Percentiles rank a stretch among this genome's conserved stretches.
Evolutionary conservation across 2,113 vertebrate genomes (phyloP).

Genomic region (Psettodes erumei): DNA sequence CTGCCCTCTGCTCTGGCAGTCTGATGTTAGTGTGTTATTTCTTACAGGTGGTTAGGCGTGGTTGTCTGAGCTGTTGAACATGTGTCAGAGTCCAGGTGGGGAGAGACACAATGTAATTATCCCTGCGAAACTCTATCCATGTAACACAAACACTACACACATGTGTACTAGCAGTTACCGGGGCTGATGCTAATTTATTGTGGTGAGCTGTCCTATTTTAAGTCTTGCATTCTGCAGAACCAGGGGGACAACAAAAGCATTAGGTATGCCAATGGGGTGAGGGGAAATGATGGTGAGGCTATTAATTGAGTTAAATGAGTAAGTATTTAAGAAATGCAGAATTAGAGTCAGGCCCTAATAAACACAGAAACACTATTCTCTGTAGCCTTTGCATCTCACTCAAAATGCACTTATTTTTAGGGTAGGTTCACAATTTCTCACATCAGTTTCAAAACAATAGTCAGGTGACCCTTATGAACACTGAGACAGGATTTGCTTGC

Average conservation of each 20-base stretch:
- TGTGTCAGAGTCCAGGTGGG: conserved; percentile 77
- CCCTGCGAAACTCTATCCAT: conserved; percentile 66
- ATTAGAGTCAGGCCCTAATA: conserved; percentile 13
- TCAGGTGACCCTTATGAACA: background rate
- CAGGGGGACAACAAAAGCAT: conserved; percentile 23
- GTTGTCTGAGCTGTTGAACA: conserved; percentile 71
- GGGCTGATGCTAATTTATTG: conserved; percentile 79
- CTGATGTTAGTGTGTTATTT: conserved; percentile 63
- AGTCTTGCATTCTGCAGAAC: conserved; percentile 40
- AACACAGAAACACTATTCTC: conserved; percentile 52
- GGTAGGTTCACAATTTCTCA: background rate
- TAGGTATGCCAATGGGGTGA: background rate
- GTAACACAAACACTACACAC: conserved; percentile 62
- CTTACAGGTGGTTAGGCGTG: conserved; percentile 70
- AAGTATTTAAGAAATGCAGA: conserved; percentile 42
- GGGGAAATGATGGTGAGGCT: background rate
- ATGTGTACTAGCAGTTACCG: conserved; percentile 45
- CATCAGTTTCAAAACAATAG: no score
- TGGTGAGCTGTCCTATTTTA: conserved; percentile 58
- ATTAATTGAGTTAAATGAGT: background rate
- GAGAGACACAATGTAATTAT: conserved; percentile 76
- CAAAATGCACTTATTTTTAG: conserved; percentile 24
- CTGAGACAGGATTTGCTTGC: background rate
- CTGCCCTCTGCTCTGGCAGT: conserved; percentile 32
- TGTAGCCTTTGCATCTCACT: conserved; percentile 34